A percentile compares a stretch with the other conserved stretches of the same genome.
These are phyloP conservation scores for Ptychochromis oligacanthus DNA, from an alignment of 2,113 vertebrate genomes.

Conservation along the genomic window DNA sequence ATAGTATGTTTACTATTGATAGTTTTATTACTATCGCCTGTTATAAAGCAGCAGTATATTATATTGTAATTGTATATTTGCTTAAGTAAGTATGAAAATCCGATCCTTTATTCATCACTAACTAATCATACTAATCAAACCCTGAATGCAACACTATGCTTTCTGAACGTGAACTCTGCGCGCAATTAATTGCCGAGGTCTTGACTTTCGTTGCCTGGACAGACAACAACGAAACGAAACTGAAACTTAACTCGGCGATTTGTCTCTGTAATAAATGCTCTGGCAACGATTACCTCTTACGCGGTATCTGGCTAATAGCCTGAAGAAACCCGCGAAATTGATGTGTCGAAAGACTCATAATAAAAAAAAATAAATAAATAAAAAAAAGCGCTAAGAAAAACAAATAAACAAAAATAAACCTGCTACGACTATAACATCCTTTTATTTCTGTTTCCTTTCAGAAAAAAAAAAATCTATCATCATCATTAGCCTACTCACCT, in stretches of 20 bases:
- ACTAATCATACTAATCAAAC: too few species aligned
- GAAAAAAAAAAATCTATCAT: not conserved
- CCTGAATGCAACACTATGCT: too few species aligned
- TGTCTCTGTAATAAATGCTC: not conserved
- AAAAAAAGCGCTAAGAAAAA: not conserved
- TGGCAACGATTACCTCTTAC: too few species aligned
- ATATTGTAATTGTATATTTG: too few species aligned
- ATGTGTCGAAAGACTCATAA: too few species aligned
- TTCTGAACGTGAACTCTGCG: not conserved
- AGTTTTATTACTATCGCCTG: not conserved
- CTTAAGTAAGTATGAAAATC: too few species aligned
- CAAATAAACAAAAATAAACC: not conserved
- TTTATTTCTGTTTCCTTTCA: not conserved
- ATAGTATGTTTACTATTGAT: not conserved
- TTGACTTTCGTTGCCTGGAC: slow-evolving; percentile 29
- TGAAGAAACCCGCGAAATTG: too few species aligned
- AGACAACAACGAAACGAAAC: slow-evolving; percentile 63
- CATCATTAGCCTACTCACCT: slow-evolving; percentile 35
- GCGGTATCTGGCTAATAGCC: too few species aligned
- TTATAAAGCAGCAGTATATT: not conserved
- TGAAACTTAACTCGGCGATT: slow-evolving; percentile 20
- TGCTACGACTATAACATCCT: not conserved
- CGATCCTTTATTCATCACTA: too few species aligned
- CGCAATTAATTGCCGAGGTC: not conserved
- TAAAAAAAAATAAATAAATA: too few species aligned